Conservation (phyloP, 2,888 invertebrate species). For the Noctua fimbriata region DNA sequence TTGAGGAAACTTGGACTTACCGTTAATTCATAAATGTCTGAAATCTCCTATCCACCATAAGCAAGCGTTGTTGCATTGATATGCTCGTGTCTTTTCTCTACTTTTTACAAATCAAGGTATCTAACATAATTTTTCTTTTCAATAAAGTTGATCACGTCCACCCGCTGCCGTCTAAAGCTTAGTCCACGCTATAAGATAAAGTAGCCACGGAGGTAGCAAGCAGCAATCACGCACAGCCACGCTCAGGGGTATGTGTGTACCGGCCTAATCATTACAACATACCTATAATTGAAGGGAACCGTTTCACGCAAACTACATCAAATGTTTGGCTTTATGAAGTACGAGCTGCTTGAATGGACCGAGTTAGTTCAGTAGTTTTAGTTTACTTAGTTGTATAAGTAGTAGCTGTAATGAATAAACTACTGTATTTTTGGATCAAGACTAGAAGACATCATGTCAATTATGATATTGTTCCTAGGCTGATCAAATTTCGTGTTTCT, state of each 20-base stretch:
- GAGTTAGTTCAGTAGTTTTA: not conserved
- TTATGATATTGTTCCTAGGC: not conserved
- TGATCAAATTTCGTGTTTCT: no score
- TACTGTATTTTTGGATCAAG: not conserved
- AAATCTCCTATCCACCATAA: not conserved
- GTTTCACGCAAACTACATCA: constrained; percentile 48
- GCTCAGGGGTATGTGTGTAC: constrained; percentile 70
- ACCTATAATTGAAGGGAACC: constrained; percentile 50
- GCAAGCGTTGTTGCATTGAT: not conserved
- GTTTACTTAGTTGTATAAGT: not conserved
- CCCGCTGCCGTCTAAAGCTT: constrained; percentile 45
- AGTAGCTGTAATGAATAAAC: not conserved
- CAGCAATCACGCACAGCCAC: constrained; percentile 71
- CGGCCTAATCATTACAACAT: constrained; percentile 68
- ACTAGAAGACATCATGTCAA: not conserved
- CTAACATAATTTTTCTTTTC: not conserved
- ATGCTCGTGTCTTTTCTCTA: not conserved
- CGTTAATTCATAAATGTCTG: not conserved
- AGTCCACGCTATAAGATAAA: constrained; percentile 54
- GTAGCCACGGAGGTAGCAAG: constrained; percentile 60
- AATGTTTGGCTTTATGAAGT: constrained; percentile 39
- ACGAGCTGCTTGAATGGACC: not conserved
- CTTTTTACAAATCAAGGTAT: not conserved
- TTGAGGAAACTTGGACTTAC: not conserved
- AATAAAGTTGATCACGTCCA: not conserved